Evolutionary conservation across 2,797 vertebrate genomes (phyloP).

Genomic region (Podargus strigoides): DNA sequence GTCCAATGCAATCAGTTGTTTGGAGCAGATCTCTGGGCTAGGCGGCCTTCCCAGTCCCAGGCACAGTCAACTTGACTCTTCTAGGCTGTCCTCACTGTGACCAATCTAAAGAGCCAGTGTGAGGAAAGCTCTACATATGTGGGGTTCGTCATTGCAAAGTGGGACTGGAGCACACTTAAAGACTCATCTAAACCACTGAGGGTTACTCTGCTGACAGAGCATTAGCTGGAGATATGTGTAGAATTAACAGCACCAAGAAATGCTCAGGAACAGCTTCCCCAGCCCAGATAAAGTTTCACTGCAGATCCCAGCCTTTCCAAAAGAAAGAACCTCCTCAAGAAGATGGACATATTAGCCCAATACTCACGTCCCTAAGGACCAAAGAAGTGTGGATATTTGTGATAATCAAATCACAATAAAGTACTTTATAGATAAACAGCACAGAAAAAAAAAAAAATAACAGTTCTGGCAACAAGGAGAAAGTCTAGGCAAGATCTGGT

Average conservation of each 20-base stretch:
- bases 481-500: neutral
- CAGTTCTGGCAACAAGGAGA: neutral
- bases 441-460: neutral
- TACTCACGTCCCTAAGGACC: neutral
- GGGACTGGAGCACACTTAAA: neutral
- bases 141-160: neutral
- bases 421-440: neutral
- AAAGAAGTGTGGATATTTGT: neutral
- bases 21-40: constrained; percentile 21
- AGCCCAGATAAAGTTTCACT: neutral
- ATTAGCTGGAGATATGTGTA: neutral
- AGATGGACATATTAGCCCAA: neutral
- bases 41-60: neutral
- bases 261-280: neutral
- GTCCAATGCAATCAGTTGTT: constrained; percentile 49
- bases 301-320: neutral
- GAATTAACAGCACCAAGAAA: neutral
- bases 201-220: constrained; percentile 10
- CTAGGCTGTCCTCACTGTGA: neutral
- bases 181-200: neutral
- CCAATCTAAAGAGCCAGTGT: neutral
- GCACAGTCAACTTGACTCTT: neutral
- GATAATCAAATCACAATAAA: neutral
- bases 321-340: neutral
- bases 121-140: neutral